Base-by-base conservation (phyloP, 2,797 vertebrate species). In the Oreochromis mossambicus region DNA sequence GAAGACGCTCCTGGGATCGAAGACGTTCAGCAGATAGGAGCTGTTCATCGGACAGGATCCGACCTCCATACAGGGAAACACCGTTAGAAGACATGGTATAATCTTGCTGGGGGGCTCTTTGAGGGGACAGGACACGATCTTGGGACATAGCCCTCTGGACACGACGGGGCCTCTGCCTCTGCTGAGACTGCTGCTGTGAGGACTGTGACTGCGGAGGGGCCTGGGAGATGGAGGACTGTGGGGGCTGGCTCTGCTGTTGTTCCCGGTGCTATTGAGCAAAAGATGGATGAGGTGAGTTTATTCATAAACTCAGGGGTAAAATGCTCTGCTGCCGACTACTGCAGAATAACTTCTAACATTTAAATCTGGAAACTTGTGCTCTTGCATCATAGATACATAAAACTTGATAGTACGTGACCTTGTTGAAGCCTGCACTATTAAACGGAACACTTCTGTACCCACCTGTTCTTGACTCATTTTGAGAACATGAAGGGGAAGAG, bases 91-190 rank as follows among this genome's bases (percentile, higher is more conserved):
- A 97, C 96, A 97, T 92, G 90, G 96, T 94, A 80, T 98, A 99
- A 43, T 99, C 98, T 46, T 93, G 94, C 58, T 97, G 96, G 0
- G 97, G 96, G 85, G 94, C 92, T 86, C 96, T 97, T 87, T 97
- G 95, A 0, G 97, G 98, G 70, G 98, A 98, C 87, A 99, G 95
- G 78, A 99, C 99, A 0, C 98, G 97, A 94, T 99, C 99, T 94
- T 99, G 99, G 78, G 99, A 99, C 98, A 99, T 99, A 94, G 99
- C 99, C 91, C 99, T 95, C 80, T 99, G 97, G 78, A 99, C 98
- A 1, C 98, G 96, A 5, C 97, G 97, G 2, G 98, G 98, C 51
- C 98, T 92, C 88, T 99, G 98, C 63, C 98, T 95, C 5, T 97
- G 96, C 80, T 96, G 95, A 11, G 95, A 91, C 89, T 97, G 97